Base-by-base conservation (phyloP, 1,140 invertebrate species). In the Polypedilum vanderplanki region DNA sequence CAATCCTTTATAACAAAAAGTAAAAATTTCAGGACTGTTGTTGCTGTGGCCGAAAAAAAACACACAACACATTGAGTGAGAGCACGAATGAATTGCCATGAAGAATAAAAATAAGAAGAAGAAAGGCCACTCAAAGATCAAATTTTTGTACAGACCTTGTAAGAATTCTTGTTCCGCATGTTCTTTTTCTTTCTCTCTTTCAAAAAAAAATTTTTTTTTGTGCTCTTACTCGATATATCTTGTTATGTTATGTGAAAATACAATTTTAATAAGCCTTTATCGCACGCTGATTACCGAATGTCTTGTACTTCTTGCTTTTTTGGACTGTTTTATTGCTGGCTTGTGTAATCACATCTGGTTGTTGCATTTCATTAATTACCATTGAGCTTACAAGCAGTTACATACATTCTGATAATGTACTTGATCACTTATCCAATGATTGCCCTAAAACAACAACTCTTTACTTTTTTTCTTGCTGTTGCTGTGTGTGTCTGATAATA, bases 91-190 rank as follows among this genome's bases (percentile, higher is more conserved):
- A 46, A 12, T 12, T n/a, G 46, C 24, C 12, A 57, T 12, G 15
- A n/a, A 57, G 46, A 57, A 15, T 10, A 2, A 15, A 46, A 3
- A 15, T 1, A 57, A n/a, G 46, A 57, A 57, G 46, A 57, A 57
- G 65, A 70, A 70, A 70, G 65, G 65, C 46, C 65, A 70, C 65
- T 70, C 20, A 70, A 70, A 70, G 65, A 70, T 70, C 65, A 70
- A 70, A 70, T 70, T 70, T 70, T 70, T 70, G 17, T 57, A n/a
- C 46, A 57, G 46, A 57, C 10, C 46, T 57, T 57, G 46, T 57
- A 57, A 57, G 46, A 57, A 70, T 18, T 70, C 65, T 70, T 70
- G 65, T 70, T 70, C 65, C 65, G 65, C 65, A 70, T 70, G 65
- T 70, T 70, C 17, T 70, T n/a, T 20, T 46, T 46, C 15, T 46